Base-by-base conservation (phyloP, 53 echinoderm and acorn worm species). In the Henricia sp. region DNA sequence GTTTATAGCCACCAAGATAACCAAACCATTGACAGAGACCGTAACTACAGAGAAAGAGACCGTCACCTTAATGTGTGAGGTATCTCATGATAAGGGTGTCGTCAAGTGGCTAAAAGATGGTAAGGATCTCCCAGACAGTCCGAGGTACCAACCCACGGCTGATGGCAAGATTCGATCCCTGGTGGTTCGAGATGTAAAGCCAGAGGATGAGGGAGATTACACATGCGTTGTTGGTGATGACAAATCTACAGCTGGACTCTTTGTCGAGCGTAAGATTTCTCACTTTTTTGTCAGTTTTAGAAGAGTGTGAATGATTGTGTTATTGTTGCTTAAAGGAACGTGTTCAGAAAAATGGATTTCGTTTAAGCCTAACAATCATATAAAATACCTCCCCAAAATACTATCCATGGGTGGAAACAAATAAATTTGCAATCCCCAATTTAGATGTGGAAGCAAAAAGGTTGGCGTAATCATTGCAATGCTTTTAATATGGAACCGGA, bases 51-150 rank as follows among this genome's bases (percentile, higher is more conserved):
- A 92, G 68, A 86, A 84, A 10, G 91, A 91, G 60, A 72, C 87
- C 20, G 93, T 89, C 51, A 71, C 87, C 52, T 58, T 96, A 44
- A 93, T 84, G 53, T 96, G 96, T 78, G 91, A 92, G 69, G 52
- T 96, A 73, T 91, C 91, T 68, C 88, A 96, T 73, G 88, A 89
- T 46, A 95, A 91, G 32, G 92, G 89, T 27, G 91, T 91, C 25
- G 90, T 89, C 43, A 87, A 75, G 68, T 97, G 97, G 97, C 90
- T 89, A 25, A 97, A 92, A 65, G 92, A 90, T 74, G 94, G 92
- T 24, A 84, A 92, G 58, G 86, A 89, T 20, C 64, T 93, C 39
- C 62, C 72, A 24, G 73, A 70, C 37, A 87, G 87, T 43, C 87
- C 91, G 42, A 86, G 91, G 62, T 90, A 86, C 52, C 72, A 90